Base-by-base conservation (phyloP, 1,140 invertebrate genomes). In the Aphelenchoides fujianensis region DNA sequence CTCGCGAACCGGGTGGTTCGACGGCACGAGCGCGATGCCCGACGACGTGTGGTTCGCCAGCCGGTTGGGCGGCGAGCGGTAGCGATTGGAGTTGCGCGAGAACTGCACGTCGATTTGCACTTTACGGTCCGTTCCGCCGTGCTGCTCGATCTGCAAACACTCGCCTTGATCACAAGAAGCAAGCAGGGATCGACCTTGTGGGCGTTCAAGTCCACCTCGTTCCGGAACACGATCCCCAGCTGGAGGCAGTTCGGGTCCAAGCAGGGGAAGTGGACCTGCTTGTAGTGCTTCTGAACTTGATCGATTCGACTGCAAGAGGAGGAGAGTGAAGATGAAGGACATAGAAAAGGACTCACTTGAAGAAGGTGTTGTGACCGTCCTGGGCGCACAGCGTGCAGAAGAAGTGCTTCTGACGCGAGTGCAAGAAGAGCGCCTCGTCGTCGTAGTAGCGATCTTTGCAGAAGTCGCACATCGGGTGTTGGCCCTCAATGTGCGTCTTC, bases 361-460 rank as follows among this genome's bases (percentile, higher is more conserved):
- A 66, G 34, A 66, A 66, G 7, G 12, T 1, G 32, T 75, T 79
- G 0, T 30, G 72, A 36, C 79, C 69, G 55, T 74, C 73, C 1
- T 63, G 31, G n/a, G 78, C 77, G 53, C 77, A 79, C 27, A 79
- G 68, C 31, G 72, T 66, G 34, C 77, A 79, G 64, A 70, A 79
- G 48, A 73, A 79, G 67, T 79, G 77, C 19, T 79, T 67, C 41
- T 79, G 70, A 0, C 77, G 36, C n/a, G 77, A 57, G 71, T 79
- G 77, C 5, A 59, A 48, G 64, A 73, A 79, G 19, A 68, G 59
- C 23, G 59, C 66, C n/a, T 79, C 77, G 12, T 68, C 67, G 55
- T 79, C 77, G 23, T 71, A 76, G 66, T 75, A 79, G 2, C 78
- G 66, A 31, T 75, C 48, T 2, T 72, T 53, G 37, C 77, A 79